These are phyloP conservation scores for Mesoligia furuncula DNA, from an alignment of 2,888 invertebrate species.

Conservation along the genomic window DNA sequence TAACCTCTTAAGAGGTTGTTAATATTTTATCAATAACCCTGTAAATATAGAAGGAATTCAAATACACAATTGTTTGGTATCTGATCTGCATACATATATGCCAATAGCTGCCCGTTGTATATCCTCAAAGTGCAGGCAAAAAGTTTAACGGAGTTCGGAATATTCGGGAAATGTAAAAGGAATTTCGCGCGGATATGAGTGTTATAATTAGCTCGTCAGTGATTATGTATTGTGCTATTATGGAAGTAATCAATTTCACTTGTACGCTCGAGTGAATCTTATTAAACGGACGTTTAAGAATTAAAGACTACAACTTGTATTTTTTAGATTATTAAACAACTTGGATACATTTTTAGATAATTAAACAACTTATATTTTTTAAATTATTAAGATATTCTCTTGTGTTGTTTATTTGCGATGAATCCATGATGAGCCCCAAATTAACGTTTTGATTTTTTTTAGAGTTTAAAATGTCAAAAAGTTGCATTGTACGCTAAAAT, in stretches of 20 bases:
- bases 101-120: too few species aligned
- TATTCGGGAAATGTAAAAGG: constrained; percentile 11
- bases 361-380: too few species aligned
- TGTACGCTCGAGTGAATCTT: constrained; percentile 18
- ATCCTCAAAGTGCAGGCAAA: background rate
- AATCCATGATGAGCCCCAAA: background rate
- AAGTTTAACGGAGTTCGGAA: background rate
- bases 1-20: too few species aligned
- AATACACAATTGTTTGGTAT: background rate
- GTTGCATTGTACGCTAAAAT: background rate
- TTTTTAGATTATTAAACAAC: background rate
- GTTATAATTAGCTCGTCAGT: constrained; percentile 16
- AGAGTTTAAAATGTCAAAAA: background rate
- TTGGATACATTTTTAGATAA: too few species aligned
- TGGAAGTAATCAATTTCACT: constrained; percentile 33
- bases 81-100: background rate
- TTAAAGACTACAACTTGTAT: background rate
- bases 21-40: too few species aligned
- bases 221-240: constrained; percentile 34
- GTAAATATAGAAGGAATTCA: background rate
- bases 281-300: constrained; percentile 2
- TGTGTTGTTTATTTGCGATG: background rate
- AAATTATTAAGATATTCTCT: background rate
- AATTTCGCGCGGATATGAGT: constrained; percentile 28
- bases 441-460: background rate